Conservation (phyloP, 64 coral and sea anemone genomes). For the Pocillopora damicornis region DNA sequence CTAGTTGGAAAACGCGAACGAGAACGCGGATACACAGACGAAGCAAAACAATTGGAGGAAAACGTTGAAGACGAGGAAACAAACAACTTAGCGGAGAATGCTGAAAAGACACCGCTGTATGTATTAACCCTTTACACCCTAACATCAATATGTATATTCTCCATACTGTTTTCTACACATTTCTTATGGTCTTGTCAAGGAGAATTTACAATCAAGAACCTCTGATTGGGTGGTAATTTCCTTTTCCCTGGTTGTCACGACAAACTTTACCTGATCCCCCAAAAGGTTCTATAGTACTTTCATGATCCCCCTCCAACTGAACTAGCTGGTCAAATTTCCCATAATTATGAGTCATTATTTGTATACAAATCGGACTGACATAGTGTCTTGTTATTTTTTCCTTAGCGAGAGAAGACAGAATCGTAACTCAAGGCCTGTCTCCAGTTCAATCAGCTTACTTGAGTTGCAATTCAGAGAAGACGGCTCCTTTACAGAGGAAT, state of each 20-base stretch:
- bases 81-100: not conserved
- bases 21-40: constrained; percentile 15
- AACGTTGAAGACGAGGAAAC: not conserved
- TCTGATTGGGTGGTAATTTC: no score
- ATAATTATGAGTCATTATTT: not conserved
- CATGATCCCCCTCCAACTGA: no score
- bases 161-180: no score
- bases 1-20: constrained; percentile 42
- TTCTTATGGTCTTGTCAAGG: no score
- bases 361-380: not conserved
- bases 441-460: not conserved
- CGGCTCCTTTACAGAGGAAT: constrained; percentile 52
- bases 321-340: no score
- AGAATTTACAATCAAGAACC: no score
- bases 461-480: constrained; percentile 44
- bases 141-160: no score
- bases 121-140: not conserved
- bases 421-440: constrained; percentile 10
- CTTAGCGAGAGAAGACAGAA: constrained; percentile 22
- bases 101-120: not conserved
- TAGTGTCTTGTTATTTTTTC: not conserved
- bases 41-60: constrained; percentile 9
- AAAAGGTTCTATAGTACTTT: no score
- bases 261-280: no score
- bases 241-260: no score